These are phyloP conservation scores for Melitaea cinxia DNA, from an alignment of 1,140 invertebrate species.

Conservation along the genomic window DNA sequence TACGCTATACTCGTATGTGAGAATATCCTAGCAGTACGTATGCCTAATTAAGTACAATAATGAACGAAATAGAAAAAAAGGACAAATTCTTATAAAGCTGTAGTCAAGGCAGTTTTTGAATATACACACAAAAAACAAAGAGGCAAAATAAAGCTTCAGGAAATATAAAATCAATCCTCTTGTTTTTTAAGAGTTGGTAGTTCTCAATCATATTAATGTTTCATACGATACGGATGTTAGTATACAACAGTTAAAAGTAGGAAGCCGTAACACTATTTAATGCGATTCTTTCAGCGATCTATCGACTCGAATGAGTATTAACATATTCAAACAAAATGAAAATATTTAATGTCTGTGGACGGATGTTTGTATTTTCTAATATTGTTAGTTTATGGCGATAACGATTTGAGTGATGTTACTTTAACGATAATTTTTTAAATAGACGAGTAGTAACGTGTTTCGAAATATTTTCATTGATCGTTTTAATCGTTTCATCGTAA, in stretches of 20 bases:
- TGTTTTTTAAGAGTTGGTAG: background rate
- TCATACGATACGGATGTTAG: constrained; percentile 10
- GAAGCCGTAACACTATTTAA: constrained; percentile 18
- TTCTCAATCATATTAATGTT: constrained; percentile 13
- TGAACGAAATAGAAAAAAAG: no score
- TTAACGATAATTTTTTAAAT: constrained; percentile 27
- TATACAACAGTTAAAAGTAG: constrained; percentile 12
- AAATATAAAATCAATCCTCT: constrained; percentile 4
- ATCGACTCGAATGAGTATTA: constrained; percentile 5
- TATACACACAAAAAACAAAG: background rate
- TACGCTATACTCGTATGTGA: no score
- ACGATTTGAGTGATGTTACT: constrained; percentile 37
- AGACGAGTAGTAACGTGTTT: background rate
- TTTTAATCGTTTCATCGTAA: no score
- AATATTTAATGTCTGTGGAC: constrained; percentile 18
- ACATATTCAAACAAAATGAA: constrained; percentile 8
- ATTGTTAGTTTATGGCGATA: constrained; percentile 41
- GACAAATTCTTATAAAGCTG: no score
- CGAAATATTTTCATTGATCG: background rate
- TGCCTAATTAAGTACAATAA: no score
- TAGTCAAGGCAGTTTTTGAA: background rate
- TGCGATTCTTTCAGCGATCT: constrained; percentile 13
- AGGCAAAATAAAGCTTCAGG: background rate
- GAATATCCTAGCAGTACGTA: no score
- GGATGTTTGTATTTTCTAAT: constrained; percentile 44